Evolutionary conservation across 1,140 invertebrate genomes (phyloP).

Genomic region (Limonius californicus): DNA sequence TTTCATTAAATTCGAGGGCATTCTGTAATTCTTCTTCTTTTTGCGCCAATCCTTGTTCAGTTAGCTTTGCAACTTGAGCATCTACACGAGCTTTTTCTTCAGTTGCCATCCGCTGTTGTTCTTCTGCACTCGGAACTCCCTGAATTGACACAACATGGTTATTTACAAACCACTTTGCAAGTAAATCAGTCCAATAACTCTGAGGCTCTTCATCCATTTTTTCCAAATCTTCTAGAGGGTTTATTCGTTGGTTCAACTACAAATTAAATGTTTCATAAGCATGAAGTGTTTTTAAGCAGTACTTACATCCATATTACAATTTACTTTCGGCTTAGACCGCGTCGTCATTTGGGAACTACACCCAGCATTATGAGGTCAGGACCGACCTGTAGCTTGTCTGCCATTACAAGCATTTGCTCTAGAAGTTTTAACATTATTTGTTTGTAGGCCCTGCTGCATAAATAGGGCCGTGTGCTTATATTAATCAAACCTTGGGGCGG

Average conservation of each 20-base stretch:
- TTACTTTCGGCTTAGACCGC: too few relatives aligned
- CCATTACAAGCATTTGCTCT: too few relatives aligned
- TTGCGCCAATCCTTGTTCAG: conserved; percentile 62
- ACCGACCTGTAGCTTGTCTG: too few relatives aligned
- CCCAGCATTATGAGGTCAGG: too few relatives aligned
- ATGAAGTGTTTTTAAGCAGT: too few relatives aligned
- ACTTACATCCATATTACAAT: too few relatives aligned
- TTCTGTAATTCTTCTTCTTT: conserved; percentile 60
- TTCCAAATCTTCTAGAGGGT: conserved; percentile 62
- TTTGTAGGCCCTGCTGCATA: too few relatives aligned
- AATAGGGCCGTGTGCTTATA: too few relatives aligned
- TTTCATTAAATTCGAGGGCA: conserved; percentile 74
- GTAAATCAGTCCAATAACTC: conserved; percentile 68
- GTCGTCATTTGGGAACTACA: too few relatives aligned
- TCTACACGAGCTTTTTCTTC: conserved; percentile 66
- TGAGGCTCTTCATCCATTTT: conserved; percentile 60
- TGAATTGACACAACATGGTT: conserved; percentile 52
- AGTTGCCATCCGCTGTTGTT: conserved; percentile 54
- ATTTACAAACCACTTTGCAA: conserved; percentile 68
- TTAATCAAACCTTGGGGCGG: too few relatives aligned
- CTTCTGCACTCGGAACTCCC: conserved; percentile 56
- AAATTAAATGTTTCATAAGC: conserved; percentile 32
- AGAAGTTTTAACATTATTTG: too few relatives aligned
- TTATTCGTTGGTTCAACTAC: conserved; percentile 69
- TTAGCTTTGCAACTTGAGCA: conserved; percentile 60